Evolutionary conservation across 2,113 vertebrate genomes (phyloP), one percentile per base, ranked within the genome.

Genomic region (Phylloscopus trochiloides): DNA sequence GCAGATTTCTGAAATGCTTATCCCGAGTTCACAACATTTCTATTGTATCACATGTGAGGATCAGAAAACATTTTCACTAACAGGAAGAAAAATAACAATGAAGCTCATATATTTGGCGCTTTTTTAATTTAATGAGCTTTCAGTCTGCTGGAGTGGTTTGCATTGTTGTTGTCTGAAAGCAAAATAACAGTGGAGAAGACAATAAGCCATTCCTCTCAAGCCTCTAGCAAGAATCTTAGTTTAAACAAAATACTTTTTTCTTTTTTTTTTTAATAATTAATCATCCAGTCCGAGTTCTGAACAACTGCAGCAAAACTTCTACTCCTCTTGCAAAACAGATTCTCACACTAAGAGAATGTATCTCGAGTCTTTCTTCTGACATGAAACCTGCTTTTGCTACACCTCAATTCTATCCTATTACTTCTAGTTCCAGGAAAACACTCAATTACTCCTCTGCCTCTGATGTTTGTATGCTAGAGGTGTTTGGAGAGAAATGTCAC

Each of bases 1-100:
- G n/a, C 22, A 62, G 14, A 38, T 28, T 45, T 52, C 81, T 76
- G 28, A n/a, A 61, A 79, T 7, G 24, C 32, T 42, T 62, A 3
- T 28, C n/a, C 31, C 42, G 55, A 54, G 52, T 61, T 80, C 59
- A 84, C 59, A 75, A 25, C 34, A 48, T 19, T 86, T 67, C 63
- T 59, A 11, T 18, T 1, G 0, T 21, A 36, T 77, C 68, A 51
- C 70, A 80, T 1, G 0, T 10, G 38, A 77, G 38, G 47, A 67
- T 59, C 25, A 81, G 32, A 70, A 78, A 78, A 7, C 9, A 40
- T 70, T 86, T 74, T 29, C 52, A 71, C 26, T 28, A 79, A 43
- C 51, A 91, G 91, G 43, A 95, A 94, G 43, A 57, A 71, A 26
- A 72, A 28, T 18, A 85, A 85, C 66, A 75, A 67, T 18, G 28